Percentiles rank a stretch among this genome's conserved stretches.
Conservation (phyloP, 2,113 vertebrate genomes). For the Perca fluviatilis region DNA sequence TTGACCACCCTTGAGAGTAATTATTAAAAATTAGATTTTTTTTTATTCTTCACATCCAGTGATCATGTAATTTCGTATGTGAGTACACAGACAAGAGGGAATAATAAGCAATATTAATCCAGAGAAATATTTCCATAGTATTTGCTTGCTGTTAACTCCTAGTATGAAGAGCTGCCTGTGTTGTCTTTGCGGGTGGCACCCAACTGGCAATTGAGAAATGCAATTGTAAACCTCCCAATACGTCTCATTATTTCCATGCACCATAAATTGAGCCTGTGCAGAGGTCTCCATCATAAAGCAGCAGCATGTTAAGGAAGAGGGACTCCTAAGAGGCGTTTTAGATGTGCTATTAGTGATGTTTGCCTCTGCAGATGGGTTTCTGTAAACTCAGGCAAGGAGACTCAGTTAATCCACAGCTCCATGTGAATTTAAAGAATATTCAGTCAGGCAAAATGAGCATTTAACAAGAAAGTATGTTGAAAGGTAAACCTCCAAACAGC, state of each 20-base stretch:
- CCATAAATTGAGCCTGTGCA: constrained; percentile 56
- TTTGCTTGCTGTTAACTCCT: constrained; percentile 29
- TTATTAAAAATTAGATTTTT: not conserved
- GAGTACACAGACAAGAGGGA: constrained; percentile 25
- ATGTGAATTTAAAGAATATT: constrained; percentile 45
- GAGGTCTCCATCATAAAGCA: constrained; percentile 39
- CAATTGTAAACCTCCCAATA: constrained; percentile 50
- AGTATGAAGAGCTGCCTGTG: constrained; percentile 11
- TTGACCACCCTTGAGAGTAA: constrained; percentile 14
- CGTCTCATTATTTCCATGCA: constrained; percentile 71
- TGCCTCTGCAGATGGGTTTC: constrained; percentile 24
- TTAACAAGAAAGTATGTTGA: constrained; percentile 50
- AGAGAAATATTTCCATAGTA: not conserved
- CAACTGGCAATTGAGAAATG: constrained; percentile 20
- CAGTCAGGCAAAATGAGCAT: constrained; percentile 55
- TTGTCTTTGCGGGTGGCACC: constrained; percentile 35
- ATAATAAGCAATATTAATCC: not conserved
- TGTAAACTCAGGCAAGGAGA: not conserved
- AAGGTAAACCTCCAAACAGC: constrained; percentile 41
- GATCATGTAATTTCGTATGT: constrained; percentile 39
- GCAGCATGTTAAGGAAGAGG: constrained; percentile 31
- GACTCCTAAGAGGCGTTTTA: constrained; percentile 35
- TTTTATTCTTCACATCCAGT: not conserved
- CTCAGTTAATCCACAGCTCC: constrained; percentile 32
- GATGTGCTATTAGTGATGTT: constrained; percentile 31